Evolutionary conservation across 2,888 invertebrate species (phyloP).

Genomic region (Drosophila neotestacea): DNA sequence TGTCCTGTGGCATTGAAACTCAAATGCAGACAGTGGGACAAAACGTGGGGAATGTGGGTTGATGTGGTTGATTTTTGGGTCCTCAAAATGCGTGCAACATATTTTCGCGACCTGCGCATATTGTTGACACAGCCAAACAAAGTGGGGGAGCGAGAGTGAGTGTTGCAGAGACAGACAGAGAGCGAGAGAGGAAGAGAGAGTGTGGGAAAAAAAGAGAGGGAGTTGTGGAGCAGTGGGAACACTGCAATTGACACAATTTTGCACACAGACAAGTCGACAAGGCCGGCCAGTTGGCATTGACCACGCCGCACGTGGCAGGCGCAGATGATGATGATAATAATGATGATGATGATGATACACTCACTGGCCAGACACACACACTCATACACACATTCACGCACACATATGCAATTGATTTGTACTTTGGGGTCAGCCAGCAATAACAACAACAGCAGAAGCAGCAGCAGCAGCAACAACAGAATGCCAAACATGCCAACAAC

Average conservation of each 20-base stretch:
- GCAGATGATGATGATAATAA: slow-evolving; percentile 45
- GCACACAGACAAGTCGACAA: slow-evolving; percentile 66
- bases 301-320: slow-evolving; percentile 66
- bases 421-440: slow-evolving; percentile 75
- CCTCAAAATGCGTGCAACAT: slow-evolving; percentile 53
- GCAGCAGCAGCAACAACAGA: slow-evolving; percentile 25
- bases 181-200: not conserved
- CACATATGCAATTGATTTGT: slow-evolving; percentile 75
- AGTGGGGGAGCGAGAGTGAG: not conserved
- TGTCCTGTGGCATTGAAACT: slow-evolving; percentile 49
- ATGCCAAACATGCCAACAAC: slow-evolving; percentile 71
- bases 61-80: not conserved
- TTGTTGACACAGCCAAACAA: slow-evolving; percentile 67
- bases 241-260: slow-evolving; percentile 79
- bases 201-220: not conserved
- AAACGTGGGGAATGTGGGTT: not conserved
- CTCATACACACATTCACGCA: slow-evolving; percentile 36
- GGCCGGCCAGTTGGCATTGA: slow-evolving; percentile 75
- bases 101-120: slow-evolving; percentile 73
- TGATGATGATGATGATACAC: slow-evolving; percentile 33
- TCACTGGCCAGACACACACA: slow-evolving; percentile 27
- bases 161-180: not conserved
- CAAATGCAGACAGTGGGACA: slow-evolving; percentile 16
- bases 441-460: slow-evolving; percentile 36
- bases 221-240: slow-evolving; percentile 41